Evolutionary conservation across 2,888 invertebrate genomes (phyloP), one percentile per base, ranked within the genome.

Genomic region (Parelbella ahira): DNA sequence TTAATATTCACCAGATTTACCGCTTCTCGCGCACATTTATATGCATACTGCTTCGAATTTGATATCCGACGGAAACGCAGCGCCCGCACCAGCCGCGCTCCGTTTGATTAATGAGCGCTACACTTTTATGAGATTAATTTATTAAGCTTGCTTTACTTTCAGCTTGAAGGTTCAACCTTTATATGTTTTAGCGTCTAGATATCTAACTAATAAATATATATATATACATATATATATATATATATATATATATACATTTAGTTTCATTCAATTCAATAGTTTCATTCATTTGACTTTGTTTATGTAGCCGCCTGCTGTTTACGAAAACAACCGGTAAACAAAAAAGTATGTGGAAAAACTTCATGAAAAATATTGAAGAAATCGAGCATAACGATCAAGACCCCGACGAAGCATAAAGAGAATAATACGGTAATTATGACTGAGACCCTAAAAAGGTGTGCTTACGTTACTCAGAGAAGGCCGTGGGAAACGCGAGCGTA

Each of bases 1-100:
- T 42, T 28, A 42, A 42, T 34, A 42, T 42, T 21, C 21, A 33
- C 33, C 41, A 34, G 41, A 42, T 42, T 42, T 42, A 33, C 41
- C 41, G 41, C 28, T 42, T 28, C 33, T 34, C 34, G 27, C 10
- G n/a, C 27, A 10, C 34, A 19, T 32, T 41, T 32, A 27, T 41
- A 33, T 20, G 20, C 13, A 13, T 33, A 24, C 20, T 33, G 33
- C 25, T 8, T 27, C 33, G 27, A 41, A 41, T 34, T 41, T 41
- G 33, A 41, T 41, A 41, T 38, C 41, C 41, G 21, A 41, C 21
- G 41, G 41, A 41, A 39, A 33, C 13, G 39, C 11, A 11, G 23
- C 38, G 11, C 38, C 32, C 30, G 38, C 32, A 32, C 25, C 19
- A 33, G 20, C 32, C 39, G 20, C 24, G 13, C 32, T 21, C 39